Base-by-base conservation (phyloP, 2,797 vertebrate genomes). In the Pitangus sulphuratus region DNA sequence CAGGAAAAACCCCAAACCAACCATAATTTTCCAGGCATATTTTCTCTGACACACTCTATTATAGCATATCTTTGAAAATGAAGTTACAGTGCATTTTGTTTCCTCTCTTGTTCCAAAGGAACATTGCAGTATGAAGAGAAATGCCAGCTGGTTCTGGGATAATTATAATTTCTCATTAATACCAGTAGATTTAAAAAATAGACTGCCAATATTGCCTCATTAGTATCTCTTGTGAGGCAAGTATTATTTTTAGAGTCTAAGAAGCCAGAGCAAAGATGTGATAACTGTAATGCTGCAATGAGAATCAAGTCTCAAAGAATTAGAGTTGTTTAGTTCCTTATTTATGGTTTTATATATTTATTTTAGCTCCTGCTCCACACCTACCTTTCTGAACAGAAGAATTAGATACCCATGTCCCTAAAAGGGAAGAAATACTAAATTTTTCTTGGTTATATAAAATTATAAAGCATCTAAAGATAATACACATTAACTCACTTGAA, bases 121-220 rank as follows among this genome's bases (percentile, higher is more conserved):
- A 81, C 87, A 91, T 87, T 95, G 92, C 58, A 66, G 54, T 65
- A 78, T 53, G 61, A 74, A 64, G n/a, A 87, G 45, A 94, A 97
- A 96, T 89, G 66, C 81, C 95, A 81, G 92, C 65, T 93, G 97
- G 62, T 86, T 87, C 79, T 93, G 70, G 33, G 78, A 96, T 89
- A 76, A 96, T 92, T 91, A 91, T 70, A 92, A 97, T 94, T 96
- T 66, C 77, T 93, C 66, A 91, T 94, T 95, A 92, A 94, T 91
- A 94, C 24, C 35, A 91, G 62, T 31, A 66, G 64, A 66, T 88
- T 78, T 84, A 42, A 84, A 92, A 96, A 96, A 92, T 92, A 86
- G 85, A 78, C 54, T 66, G 42, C 35, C 77, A 89, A 92, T 91
- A 93, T 35, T 89, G 56, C 69, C 51, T 92, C 79, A 93, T 96